Conservation (phyloP, 2,888 invertebrate genomes). For the Zygogramma bicolorata region DNA sequence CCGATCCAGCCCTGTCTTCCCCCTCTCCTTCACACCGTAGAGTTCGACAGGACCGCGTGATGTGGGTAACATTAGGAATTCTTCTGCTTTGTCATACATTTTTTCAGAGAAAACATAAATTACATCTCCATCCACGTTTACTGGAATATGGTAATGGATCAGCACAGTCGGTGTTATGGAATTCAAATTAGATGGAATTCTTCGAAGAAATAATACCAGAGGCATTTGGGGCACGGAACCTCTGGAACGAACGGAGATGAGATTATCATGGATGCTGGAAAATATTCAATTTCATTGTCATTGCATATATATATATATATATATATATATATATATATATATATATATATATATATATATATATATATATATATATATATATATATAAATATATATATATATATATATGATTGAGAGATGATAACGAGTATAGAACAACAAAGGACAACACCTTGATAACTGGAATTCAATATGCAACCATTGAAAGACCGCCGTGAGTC, state of each 20-base stretch:
- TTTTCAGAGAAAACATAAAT: constrained; percentile 43
- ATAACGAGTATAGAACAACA: no score
- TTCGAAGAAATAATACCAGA: constrained; percentile 8
- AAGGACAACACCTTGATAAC: no score
- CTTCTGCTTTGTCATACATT: constrained; percentile 38
- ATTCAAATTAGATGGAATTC: constrained; percentile 13
- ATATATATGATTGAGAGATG: no score
- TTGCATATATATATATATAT: background rate
- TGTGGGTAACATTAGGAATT: constrained; percentile 49
- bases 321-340: no score
- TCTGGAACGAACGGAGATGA: background rate
- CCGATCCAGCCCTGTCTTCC: background rate
- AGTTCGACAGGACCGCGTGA: constrained; percentile 52
- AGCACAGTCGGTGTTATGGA: constrained; percentile 11
- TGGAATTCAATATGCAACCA: background rate
- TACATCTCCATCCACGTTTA: constrained; percentile 36
- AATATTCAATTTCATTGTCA: background rate
- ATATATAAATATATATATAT: no score
- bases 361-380: no score
- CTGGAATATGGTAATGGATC: constrained; percentile 21
- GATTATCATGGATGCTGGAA: background rate
- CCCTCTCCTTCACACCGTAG: constrained; percentile 34
- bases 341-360: no score
- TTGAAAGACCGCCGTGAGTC: background rate
- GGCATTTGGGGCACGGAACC: background rate